phyloP scores from a whole-genome alignment of 2,888 invertebrate genomes.

The Scrobipalpa atriplicella region DNA sequence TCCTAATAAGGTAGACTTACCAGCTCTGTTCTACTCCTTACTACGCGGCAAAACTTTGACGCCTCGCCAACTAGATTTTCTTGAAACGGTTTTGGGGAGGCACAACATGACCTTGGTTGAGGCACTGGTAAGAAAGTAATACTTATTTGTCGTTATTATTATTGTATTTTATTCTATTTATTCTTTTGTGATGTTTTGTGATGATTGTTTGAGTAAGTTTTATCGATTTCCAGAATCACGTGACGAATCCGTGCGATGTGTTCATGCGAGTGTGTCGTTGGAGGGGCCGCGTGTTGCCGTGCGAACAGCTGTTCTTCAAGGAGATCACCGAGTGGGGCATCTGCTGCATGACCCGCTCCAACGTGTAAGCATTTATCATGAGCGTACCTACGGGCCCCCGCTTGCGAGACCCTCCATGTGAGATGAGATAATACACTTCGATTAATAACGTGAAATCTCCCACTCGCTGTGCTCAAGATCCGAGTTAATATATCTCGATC shows the following conservation, averaged over 20 bases:
- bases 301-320: slow-evolving; percentile 53
- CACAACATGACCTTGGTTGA: slow-evolving; percentile 52
- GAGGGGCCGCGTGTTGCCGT: slow-evolving; percentile 49
- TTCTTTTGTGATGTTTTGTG: too few relatives aligned
- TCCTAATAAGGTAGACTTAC: slow-evolving; percentile 14
- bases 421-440: too few relatives aligned
- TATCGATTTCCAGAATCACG: neutral
- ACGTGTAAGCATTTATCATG: slow-evolving; percentile 49
- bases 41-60: slow-evolving; percentile 43
- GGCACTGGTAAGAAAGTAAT: slow-evolving; percentile 41
- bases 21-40: slow-evolving; percentile 35
- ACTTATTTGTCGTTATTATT: too few relatives aligned
- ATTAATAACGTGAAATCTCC: too few relatives aligned
- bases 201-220: too few relatives aligned
- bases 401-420: too few relatives aligned
- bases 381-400: too few relatives aligned
- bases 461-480: too few relatives aligned
- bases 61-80: slow-evolving; percentile 37
- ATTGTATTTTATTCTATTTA: too few relatives aligned
- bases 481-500: too few relatives aligned
- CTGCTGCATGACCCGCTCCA: slow-evolving; percentile 60
- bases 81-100: slow-evolving; percentile 49
- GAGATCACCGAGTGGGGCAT: slow-evolving; percentile 56
- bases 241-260: slow-evolving; percentile 43
- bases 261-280: slow-evolving; percentile 56